Conservation (phyloP, 2,888 invertebrate species). For the Gnatocerus cornutus region DNA sequence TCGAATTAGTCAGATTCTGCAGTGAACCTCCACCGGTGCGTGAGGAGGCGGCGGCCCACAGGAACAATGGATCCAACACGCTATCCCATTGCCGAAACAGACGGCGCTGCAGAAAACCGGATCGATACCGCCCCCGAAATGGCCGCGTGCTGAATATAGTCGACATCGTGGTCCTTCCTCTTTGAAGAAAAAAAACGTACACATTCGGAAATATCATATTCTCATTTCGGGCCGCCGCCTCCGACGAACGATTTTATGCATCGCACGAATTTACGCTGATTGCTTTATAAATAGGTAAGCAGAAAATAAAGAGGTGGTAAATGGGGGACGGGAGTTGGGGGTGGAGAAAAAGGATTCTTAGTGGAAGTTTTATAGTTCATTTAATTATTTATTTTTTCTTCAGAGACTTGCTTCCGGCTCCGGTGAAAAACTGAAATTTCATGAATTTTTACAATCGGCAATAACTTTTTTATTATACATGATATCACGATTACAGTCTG, state of each 20-base stretch:
- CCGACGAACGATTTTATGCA: constrained; percentile 25
- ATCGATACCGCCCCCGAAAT: constrained; percentile 44
- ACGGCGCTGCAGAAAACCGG: constrained; percentile 44
- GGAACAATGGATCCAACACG: constrained; percentile 40
- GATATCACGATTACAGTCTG: constrained; percentile 13
- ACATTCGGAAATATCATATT: constrained; percentile 19
- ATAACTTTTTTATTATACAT: constrained; percentile 34
- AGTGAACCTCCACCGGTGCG: constrained; percentile 37
- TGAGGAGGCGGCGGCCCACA: constrained; percentile 35
- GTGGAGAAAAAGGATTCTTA: no score
- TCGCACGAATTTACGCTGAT: constrained; percentile 34
- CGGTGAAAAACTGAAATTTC: constrained; percentile 23
- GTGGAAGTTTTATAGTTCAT: no score
- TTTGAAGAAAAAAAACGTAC: constrained; percentile 4
- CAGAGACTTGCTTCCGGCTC: no score
- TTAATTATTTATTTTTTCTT: no score
- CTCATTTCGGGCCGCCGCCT: constrained; percentile 12
- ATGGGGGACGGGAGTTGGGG: background rate
- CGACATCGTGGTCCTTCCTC: constrained; percentile 13
- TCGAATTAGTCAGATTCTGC: constrained; percentile 37
- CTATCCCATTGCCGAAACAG: constrained; percentile 39
- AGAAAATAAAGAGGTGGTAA: constrained; percentile 14
- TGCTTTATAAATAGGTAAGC: constrained; percentile 24
- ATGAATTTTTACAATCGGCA: constrained; percentile 30
- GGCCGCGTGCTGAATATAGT: constrained; percentile 34